Base-by-base conservation (phyloP, 2,797 vertebrate genomes). In the Darevskia nairensis region DNA sequence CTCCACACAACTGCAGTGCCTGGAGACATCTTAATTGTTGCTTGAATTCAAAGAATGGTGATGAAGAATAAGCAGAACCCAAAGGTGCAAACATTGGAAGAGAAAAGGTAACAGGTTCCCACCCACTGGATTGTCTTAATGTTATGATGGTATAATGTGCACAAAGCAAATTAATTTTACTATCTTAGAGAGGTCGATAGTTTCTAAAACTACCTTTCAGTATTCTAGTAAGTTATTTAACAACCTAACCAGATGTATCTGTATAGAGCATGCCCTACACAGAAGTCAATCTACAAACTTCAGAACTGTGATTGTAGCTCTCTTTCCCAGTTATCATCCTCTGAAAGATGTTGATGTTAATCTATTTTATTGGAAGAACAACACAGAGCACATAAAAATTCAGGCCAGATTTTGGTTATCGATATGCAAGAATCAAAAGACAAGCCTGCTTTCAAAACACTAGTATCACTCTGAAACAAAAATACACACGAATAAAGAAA, bases 211-310 rank as follows among this genome's bases (percentile, higher is more conserved):
- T 39, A 74, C 17, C 64, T n/a, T 19, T 74, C 44, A 39, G 79
- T 5, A 1, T 32, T 82, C 41, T 82, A 84, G 8, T 74, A 72
- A 55, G 35, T 25, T 78, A 68, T 46, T n/a, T 0, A 55, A 90
- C 74, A 77, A 68, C 75, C 35, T 4, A 81, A 80, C 4, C 80
- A 93, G 89, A 25, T 84, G 82, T 83, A 80, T 89, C 82, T 86
- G 0, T 59, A 66, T 44, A 86, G 27, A 50, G 11, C 88, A 83
- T 64, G 0, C 50, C 44, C 66, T 3, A 83, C 4, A 76, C 69
- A 89, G 29, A 44, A 69, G n/a, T 32, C 64, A 74, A 21, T 0
- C n/a, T 19, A 44, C 1, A 41, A 61, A 68, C 8, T 46, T 83
- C 50, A 68, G 80, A 46, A 61, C 71, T 3, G 4, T 41, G 39